Evolutionary conservation across 2,113 vertebrate species (phyloP).

Genomic region (Rhineura floridana): DNA sequence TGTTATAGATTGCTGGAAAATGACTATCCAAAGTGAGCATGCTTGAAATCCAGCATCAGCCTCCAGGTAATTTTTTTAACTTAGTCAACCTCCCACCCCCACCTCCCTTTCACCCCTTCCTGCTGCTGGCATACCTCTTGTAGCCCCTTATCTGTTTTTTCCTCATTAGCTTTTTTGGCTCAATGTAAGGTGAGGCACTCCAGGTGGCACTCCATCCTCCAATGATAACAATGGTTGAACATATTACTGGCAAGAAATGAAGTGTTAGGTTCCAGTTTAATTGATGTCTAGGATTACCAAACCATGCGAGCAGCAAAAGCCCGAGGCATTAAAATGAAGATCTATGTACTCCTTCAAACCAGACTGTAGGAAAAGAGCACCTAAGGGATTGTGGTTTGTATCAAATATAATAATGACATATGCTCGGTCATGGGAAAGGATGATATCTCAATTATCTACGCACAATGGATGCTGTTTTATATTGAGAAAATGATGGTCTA

Average conservation of each 20-base stretch:
- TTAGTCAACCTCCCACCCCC: not conserved
- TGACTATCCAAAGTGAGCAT: not conserved
- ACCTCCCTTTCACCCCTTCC: not conserved
- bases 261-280: not conserved
- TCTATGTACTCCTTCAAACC: not conserved
- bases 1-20: not conserved
- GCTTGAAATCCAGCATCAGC: not conserved
- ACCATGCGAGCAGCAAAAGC: not conserved
- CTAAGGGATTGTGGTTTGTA: not conserved
- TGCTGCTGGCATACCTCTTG: not conserved
- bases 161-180: not conserved
- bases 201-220: too few species aligned
- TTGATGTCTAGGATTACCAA: not conserved
- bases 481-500: not conserved
- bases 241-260: not conserved
- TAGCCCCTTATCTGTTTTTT: not conserved
- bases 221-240: not conserved
- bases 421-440: not conserved
- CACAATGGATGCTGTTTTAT: not conserved
- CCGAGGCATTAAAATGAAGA: not conserved
- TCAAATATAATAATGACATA: not conserved
- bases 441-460: not conserved
- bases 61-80: not conserved
- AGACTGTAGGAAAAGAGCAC: not conserved
- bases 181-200: too few species aligned